Evolutionary conservation across 2,888 invertebrate species (phyloP).

Genomic region (Pandemis corylana): DNA sequence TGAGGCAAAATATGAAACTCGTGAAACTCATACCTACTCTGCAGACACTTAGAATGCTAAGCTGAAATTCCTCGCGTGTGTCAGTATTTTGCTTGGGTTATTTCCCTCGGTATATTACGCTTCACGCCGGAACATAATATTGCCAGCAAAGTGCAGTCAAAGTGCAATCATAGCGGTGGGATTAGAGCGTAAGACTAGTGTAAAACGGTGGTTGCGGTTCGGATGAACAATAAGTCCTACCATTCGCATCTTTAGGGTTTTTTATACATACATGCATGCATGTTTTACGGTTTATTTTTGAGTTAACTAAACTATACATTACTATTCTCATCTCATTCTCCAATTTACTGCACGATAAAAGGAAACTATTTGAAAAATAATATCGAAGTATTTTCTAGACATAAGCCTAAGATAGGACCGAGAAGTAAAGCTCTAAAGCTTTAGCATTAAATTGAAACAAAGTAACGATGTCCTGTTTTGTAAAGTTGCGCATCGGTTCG

Average conservation of each 20-base stretch:
- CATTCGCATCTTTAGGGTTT: too few species aligned
- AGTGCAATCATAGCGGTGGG: background rate
- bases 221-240: too few species aligned
- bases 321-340: too few species aligned
- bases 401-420: background rate
- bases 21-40: background rate
- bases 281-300: too few species aligned
- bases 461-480: conserved; percentile 37
- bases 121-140: background rate
- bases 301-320: too few species aligned
- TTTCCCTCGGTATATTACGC: background rate
- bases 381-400: background rate
- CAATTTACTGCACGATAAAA: background rate
- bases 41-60: background rate
- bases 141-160: background rate
- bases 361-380: background rate
- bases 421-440: conserved; percentile 7
- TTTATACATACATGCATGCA: too few species aligned
- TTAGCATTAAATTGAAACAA: conserved; percentile 38
- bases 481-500: conserved; percentile 25
- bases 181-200: background rate
- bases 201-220: too few species aligned
- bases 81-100: background rate
- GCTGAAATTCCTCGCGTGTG: background rate
- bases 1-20: background rate